These are phyloP conservation scores for Neogobius melanostomus DNA, from an alignment of 2,113 vertebrate genomes.

Conservation along the genomic window DNA sequence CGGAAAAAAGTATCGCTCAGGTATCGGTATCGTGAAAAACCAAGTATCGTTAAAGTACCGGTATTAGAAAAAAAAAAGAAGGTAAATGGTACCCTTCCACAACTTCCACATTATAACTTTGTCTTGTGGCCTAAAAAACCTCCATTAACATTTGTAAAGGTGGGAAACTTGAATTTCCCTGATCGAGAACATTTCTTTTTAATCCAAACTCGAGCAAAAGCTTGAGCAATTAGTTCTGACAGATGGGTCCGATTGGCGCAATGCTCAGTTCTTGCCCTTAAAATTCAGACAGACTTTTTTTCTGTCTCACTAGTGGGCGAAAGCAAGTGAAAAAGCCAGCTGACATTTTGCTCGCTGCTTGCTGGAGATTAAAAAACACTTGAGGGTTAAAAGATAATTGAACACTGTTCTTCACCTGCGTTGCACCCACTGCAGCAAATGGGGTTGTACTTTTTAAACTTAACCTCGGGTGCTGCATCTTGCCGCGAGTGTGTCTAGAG, in stretches of 20 bases:
- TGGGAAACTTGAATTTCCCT: not conserved
- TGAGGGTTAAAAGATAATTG: conserved; percentile 1
- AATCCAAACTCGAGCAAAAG: not conserved
- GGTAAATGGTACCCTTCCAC: too few relatives aligned
- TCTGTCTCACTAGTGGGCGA: conserved; percentile 1
- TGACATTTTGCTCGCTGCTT: not conserved
- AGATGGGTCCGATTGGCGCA: not conserved
- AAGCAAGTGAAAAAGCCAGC: not conserved
- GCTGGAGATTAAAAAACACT: not conserved
- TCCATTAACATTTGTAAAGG: not conserved
- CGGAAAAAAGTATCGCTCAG: too few relatives aligned
- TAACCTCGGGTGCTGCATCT: not conserved
- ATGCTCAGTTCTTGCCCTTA: not conserved
- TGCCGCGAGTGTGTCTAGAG: conserved; percentile 24
- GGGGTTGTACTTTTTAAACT: not conserved
- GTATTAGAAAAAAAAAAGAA: too few relatives aligned
- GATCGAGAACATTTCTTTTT: not conserved
- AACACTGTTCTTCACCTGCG: not conserved
- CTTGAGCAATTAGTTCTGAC: too few relatives aligned
- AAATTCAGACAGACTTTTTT: conserved; percentile 1
- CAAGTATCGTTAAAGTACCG: too few relatives aligned
- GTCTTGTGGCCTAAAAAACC: too few relatives aligned
- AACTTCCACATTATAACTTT: too few relatives aligned
- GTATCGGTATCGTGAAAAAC: too few relatives aligned
- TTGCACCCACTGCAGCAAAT: not conserved